Base-by-base conservation (phyloP, 2,888 invertebrate genomes). In the Sphinx pinastri region DNA sequence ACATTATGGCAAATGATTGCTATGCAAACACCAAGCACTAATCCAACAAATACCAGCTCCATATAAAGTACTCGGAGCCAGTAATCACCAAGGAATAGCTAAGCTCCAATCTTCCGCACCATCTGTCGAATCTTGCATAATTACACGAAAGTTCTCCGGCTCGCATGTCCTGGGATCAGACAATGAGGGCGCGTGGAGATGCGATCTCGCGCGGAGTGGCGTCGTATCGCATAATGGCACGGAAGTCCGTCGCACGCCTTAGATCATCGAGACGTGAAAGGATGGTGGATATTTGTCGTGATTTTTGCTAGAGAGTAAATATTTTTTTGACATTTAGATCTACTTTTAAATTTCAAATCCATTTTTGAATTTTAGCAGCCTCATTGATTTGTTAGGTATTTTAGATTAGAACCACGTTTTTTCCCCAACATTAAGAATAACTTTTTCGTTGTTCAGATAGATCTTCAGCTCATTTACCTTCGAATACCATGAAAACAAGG, bases 221-320 rank as follows among this genome's bases (percentile, higher is more conserved):
- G 82, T 75, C 77, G 77, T 76, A 78, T 80, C 76, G 81, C 81
- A 84, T 90, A 91, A 91, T 90, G 89, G 88, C 90, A 87, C 88
- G 89, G 89, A 90, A 90, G 86, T 81, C 78, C 82, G 80, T 76
- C 72, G 76, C 76, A 76, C 71, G 74, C 74, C 78, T 78, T 83
- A 86, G 84, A 88, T 88, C 85, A 87, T 84, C 84, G 78, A 52
- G 69, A 59, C 68, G 58, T 71, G 47, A 19, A 60, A 47, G 45
- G 49, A 63, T 63, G 12, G 47, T 49, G 19, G 19, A 12, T 49
- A 63, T 63, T 63, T 38, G 38, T 38, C 8, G 38, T 38, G 38
- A 38, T 7, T 38, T 38, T 38, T 38, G 38, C 38, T 3, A 38
- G 6, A 7, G 38, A 7, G 38, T 38, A 38, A 8, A 38, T 4